phyloP scores from a whole-genome alignment of 2,113 vertebrate genomes.

The Macquaria ambigua region DNA sequence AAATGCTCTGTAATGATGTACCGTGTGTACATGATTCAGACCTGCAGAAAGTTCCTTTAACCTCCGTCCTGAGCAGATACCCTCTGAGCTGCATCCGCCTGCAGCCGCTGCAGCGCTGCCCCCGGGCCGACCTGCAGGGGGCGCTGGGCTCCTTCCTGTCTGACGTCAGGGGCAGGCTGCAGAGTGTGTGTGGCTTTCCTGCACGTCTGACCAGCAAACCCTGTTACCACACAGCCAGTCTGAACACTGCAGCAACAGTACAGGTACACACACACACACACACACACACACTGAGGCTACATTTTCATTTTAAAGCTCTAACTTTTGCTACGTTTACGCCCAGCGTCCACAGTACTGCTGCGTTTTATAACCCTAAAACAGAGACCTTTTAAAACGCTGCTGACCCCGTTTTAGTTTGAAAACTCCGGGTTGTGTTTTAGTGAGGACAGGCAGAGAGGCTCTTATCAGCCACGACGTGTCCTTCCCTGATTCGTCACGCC shows the following conservation, averaged over 20 bases:
- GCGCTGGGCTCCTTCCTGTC: conserved; percentile 86
- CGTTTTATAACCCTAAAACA: too few relatives aligned
- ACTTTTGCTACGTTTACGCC: too few relatives aligned
- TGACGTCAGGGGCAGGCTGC: conserved; percentile 82
- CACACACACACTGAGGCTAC: too few relatives aligned
- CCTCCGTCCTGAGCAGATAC: conserved; percentile 78
- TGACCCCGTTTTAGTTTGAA: too few relatives aligned
- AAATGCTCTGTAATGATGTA: background rate
- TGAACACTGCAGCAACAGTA: conserved; percentile 67
- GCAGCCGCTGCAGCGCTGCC: conserved; percentile 88
- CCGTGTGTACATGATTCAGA: background rate
- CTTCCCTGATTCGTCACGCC: too few relatives aligned
- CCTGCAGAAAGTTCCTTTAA: conserved; percentile 32
- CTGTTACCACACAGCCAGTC: conserved; percentile 78
- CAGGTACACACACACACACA: conserved; percentile 66
- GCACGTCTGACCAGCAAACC: conserved; percentile 86
- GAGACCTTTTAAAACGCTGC: too few relatives aligned
- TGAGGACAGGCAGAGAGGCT: too few relatives aligned
- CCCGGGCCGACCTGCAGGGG: conserved; percentile 83
- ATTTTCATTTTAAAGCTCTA: too few relatives aligned
- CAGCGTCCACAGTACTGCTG: too few relatives aligned
- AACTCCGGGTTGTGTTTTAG: too few relatives aligned
- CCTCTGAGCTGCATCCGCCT: conserved; percentile 91
- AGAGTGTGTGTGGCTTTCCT: conserved; percentile 88
- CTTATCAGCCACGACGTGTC: too few relatives aligned